Conservation (phyloP, 1,140 invertebrate genomes). For the Phymorhynchus buccinoides region DNA sequence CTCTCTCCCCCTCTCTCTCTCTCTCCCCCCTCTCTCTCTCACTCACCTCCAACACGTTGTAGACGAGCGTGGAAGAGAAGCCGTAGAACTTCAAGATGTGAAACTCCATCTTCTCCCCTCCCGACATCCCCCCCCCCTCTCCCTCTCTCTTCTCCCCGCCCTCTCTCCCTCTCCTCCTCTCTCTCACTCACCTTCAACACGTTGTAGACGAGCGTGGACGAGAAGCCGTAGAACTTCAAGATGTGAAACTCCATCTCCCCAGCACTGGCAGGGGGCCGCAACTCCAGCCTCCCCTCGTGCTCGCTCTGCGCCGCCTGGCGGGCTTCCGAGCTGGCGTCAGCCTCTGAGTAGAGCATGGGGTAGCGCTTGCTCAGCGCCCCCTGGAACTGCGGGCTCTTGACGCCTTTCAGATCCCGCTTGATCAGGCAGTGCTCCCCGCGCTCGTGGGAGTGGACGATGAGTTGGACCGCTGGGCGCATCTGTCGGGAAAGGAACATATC, state of each 20-base stretch:
- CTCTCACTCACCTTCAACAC: constrained; percentile 26
- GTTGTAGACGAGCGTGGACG: constrained; percentile 62
- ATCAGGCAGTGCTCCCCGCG: constrained; percentile 63
- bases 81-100: background rate
- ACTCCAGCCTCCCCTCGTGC: constrained; percentile 44
- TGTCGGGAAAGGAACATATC: background rate
- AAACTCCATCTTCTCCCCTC: background rate
- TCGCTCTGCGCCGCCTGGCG: constrained; percentile 35
- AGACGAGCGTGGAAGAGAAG: too few species aligned
- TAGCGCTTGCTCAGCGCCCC: constrained; percentile 42
- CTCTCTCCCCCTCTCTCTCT: too few species aligned
- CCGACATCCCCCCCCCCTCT: background rate
- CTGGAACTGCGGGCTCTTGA: constrained; percentile 46
- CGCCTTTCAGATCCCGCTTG: constrained; percentile 60
- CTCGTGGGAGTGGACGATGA: constrained; percentile 63
- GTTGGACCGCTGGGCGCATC: constrained; percentile 46
- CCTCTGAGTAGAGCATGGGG: constrained; percentile 59
- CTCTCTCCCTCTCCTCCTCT: too few species aligned
- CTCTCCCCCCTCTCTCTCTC: too few species aligned
- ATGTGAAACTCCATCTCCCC: constrained; percentile 70
- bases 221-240: constrained; percentile 70
- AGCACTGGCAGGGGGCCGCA: constrained; percentile 65
- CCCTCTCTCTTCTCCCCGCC: too few species aligned
- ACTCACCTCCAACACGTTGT: too few species aligned
- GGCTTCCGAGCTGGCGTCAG: constrained; percentile 47